These are phyloP conservation scores for Papilio elwesi DNA, from an alignment of 2,888 invertebrate genomes.

Conservation along the genomic window DNA sequence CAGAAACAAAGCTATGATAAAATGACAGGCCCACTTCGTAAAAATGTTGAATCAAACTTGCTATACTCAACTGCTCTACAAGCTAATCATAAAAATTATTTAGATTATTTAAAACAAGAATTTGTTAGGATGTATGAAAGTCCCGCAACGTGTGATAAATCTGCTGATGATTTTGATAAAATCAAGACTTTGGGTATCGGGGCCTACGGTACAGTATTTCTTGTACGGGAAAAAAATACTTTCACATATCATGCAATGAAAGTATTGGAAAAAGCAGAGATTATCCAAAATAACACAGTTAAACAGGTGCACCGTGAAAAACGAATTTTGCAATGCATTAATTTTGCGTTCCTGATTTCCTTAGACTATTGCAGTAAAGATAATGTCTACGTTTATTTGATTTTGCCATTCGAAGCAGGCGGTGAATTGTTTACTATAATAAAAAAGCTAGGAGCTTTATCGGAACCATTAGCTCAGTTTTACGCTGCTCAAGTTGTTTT, in stretches of 20 bases:
- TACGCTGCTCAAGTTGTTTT: conserved; percentile 95
- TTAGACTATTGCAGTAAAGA: conserved; percentile 93
- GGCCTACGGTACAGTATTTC: conserved; percentile 93
- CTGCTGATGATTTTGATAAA: conserved; percentile 86
- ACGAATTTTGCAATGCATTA: conserved; percentile 90
- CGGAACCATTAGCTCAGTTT: conserved; percentile 91
- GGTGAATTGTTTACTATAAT: conserved; percentile 92
- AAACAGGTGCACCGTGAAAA: conserved; percentile 94
- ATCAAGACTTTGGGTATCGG: conserved; percentile 92
- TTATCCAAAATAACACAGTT: conserved; percentile 92
- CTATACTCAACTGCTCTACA: conserved; percentile 57
- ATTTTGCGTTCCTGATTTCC: conserved; percentile 92
- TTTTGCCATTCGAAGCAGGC: conserved; percentile 91
- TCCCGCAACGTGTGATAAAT: conserved; percentile 49
- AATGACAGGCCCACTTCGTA: conserved; percentile 54
- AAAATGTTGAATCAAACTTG: conserved; percentile 46
- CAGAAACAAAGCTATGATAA: conserved; percentile 34
- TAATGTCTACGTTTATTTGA: conserved; percentile 91
- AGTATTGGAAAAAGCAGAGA: conserved; percentile 91
- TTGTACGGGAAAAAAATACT: conserved; percentile 85
- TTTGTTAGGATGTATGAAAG: conserved; percentile 54
- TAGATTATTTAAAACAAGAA: conserved; percentile 64
- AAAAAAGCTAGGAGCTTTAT: conserved; percentile 83
- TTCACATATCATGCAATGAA: conserved; percentile 92
- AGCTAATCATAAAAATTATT: conserved; percentile 57